These are phyloP conservation scores for Congeria kusceri DNA, from an alignment of 2,888 invertebrate species.

Conservation along the genomic window DNA sequence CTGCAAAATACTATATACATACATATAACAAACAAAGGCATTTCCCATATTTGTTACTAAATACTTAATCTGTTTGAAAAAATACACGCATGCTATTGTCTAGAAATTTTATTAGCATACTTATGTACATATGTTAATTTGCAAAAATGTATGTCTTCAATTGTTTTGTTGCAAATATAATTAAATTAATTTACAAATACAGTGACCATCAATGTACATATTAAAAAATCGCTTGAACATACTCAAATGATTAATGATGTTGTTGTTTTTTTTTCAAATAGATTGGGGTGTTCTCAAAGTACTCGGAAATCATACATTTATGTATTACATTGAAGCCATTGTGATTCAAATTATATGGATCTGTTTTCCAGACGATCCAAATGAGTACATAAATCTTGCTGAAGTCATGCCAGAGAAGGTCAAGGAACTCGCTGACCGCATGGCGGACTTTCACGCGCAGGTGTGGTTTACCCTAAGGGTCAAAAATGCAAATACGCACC, in stretches of 20 bases:
- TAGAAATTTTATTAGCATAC: neutral
- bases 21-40: too few species aligned
- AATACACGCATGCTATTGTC: neutral
- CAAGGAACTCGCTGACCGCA: constrained; percentile 6
- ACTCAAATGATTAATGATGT: too few species aligned
- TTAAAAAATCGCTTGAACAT: neutral
- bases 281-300: too few species aligned
- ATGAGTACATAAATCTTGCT: constrained; percentile 33
- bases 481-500: too few species aligned
- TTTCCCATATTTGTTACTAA: too few species aligned
- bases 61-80: too few species aligned
- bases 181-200: too few species aligned
- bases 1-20: too few species aligned
- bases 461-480: too few species aligned
- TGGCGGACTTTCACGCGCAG: constrained; percentile 26
- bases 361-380: constrained; percentile 27
- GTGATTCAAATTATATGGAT: neutral
- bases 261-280: too few species aligned
- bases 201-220: too few species aligned
- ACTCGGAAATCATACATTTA: neutral
- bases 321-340: neutral
- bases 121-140: neutral
- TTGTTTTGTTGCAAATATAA: too few species aligned
- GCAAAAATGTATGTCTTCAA: neutral
- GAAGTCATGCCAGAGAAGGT: constrained; percentile 28